phyloP scores from a whole-genome alignment of 1,140 invertebrate species.

The Drosophila biarmipes region DNA sequence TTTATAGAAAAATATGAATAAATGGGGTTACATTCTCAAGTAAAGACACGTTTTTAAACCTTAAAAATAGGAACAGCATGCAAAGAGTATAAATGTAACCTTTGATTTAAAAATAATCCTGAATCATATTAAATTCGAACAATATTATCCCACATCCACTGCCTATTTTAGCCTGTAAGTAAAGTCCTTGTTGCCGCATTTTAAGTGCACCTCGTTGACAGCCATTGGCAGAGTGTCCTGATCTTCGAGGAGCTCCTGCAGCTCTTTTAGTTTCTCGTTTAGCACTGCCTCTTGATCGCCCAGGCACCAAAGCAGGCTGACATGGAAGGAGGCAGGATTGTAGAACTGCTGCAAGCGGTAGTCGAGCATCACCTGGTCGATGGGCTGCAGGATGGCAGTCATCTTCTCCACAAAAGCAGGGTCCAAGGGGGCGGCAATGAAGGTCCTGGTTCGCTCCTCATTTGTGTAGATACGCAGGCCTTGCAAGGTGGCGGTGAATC shows the following conservation, averaged over 20 bases:
- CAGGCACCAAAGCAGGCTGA: slow-evolving; percentile 76
- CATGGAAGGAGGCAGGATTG: slow-evolving; percentile 69
- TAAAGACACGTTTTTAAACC: background rate
- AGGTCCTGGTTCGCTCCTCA: slow-evolving; percentile 72
- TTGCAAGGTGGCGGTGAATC: slow-evolving; percentile 45
- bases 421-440: slow-evolving; percentile 67
- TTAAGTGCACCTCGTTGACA: slow-evolving; percentile 82
- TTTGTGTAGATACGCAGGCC: slow-evolving; percentile 66
- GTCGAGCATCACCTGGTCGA: slow-evolving; percentile 75
- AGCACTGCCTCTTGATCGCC: slow-evolving; percentile 63
- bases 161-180: slow-evolving; percentile 66
- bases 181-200: slow-evolving; percentile 85
- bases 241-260: slow-evolving; percentile 47
- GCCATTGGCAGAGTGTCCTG: slow-evolving; percentile 72
- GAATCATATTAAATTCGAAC: background rate
- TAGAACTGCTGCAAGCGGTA: slow-evolving; percentile 70
- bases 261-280: slow-evolving; percentile 29
- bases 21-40: background rate
- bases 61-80: background rate
- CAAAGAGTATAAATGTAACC: background rate
- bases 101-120: background rate
- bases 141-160: slow-evolving; percentile 1
- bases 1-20: too few relatives aligned
- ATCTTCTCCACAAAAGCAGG: slow-evolving; percentile 56
- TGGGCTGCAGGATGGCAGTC: slow-evolving; percentile 41